Percentiles rank a stretch among this genome's conserved stretches.
Evolutionary conservation across 2,888 invertebrate genomes (phyloP).

Genomic region (Xanthia icteritia): DNA sequence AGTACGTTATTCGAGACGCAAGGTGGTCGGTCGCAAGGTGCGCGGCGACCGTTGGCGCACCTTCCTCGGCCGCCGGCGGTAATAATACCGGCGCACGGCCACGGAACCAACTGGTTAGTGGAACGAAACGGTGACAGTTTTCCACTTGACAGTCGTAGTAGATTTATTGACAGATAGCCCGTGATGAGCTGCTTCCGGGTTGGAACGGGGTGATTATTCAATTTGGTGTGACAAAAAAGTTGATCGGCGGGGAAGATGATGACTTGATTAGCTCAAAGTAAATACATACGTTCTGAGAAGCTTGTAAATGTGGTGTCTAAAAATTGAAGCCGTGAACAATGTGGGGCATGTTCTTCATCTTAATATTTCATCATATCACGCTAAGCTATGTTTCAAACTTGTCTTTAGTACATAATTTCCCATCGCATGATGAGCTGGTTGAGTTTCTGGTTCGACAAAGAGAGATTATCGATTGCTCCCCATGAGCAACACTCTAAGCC

Average conservation of each 20-base stretch:
- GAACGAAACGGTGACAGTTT: slow-evolving; percentile 74
- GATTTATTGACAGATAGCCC: slow-evolving; percentile 59
- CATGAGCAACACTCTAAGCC: background rate
- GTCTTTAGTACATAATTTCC: background rate
- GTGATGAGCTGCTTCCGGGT: slow-evolving; percentile 57
- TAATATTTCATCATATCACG: background rate
- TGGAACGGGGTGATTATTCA: slow-evolving; percentile 51
- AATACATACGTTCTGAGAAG: background rate
- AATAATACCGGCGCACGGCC: slow-evolving; percentile 81
- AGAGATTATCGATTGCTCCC: no score
- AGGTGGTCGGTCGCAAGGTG: slow-evolving; percentile 88
- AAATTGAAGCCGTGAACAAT: background rate
- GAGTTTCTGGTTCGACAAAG: background rate
- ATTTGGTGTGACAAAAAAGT: slow-evolving; percentile 44
- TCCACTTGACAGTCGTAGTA: slow-evolving; percentile 61
- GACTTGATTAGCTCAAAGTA: slow-evolving; percentile 34
- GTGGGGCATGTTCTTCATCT: background rate
- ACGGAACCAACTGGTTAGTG: slow-evolving; percentile 86
- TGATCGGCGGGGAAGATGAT: slow-evolving; percentile 18
- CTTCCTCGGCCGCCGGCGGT: slow-evolving; percentile 73
- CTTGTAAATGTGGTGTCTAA: background rate
- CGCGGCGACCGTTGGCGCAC: slow-evolving; percentile 85
- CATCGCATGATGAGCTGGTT: background rate
- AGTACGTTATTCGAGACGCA: slow-evolving; percentile 83
- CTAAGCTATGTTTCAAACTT: background rate